A percentile compares a stretch with the other conserved stretches of the same genome.
These are phyloP conservation scores for Leptinotarsa tumamoca DNA, from an alignment of 2,888 invertebrate species.

Conservation along the genomic window DNA sequence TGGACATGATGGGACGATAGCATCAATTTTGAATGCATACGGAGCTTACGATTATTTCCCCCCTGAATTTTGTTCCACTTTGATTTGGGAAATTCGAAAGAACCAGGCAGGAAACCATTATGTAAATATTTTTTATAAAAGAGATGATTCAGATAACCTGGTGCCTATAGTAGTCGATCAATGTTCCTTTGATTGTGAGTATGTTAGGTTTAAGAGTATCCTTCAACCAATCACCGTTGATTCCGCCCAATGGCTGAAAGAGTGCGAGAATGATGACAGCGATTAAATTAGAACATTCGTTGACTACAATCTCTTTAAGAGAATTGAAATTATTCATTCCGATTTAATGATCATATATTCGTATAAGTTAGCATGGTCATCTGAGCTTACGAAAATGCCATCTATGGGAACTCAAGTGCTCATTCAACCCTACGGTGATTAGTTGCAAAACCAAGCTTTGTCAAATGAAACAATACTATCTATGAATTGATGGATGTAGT, in stretches of 20 bases:
- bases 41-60: conserved; percentile 76
- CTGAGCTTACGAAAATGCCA: no score
- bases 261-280: background rate
- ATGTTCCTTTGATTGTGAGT: background rate
- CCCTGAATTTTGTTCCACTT: conserved; percentile 77
- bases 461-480: no score
- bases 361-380: no score
- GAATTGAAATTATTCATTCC: no score
- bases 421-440: no score
- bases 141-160: conserved; percentile 62
- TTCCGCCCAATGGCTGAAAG: conserved; percentile 11
- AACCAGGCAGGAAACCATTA: conserved; percentile 52
- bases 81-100: conserved; percentile 76
- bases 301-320: no score
- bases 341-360: no score
- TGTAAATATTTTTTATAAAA: conserved; percentile 72
- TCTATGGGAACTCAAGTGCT: no score
- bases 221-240: conserved; percentile 21
- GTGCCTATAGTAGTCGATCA: background rate
- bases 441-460: no score
- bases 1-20: conserved; percentile 85
- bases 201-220: conserved; percentile 1
- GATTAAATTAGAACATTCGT: no score
- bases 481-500: no score
- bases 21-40: conserved; percentile 78